Evolutionary conservation across 1,140 invertebrate genomes (phyloP).

Genomic region (Drosophila nannoptera): DNA sequence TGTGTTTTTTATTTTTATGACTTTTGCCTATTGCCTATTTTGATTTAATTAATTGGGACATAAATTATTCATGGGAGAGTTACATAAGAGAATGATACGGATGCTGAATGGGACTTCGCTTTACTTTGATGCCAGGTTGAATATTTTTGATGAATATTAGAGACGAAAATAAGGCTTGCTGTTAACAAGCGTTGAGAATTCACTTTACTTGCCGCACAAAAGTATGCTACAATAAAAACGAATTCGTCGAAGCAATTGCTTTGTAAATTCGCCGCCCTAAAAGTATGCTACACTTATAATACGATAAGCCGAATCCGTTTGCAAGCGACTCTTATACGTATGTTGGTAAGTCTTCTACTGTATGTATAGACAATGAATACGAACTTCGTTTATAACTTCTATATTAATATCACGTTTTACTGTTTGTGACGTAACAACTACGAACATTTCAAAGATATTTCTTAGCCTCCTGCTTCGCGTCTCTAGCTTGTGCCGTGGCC

Average conservation of each 20-base stretch:
- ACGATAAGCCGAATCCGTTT: too few relatives aligned
- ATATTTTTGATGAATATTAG: too few relatives aligned
- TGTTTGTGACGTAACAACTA: conserved; percentile 23
- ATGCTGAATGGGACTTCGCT: conserved; percentile 14
- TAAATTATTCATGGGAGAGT: conserved; percentile 45
- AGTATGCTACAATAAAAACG: conserved; percentile 8
- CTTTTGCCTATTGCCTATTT: conserved; percentile 37
- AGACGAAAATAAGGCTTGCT: too few relatives aligned
- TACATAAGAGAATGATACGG: conserved; percentile 12
- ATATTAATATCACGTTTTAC: conserved; percentile 60
- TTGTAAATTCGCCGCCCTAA: too few relatives aligned
- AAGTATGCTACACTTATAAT: conserved; percentile 3
- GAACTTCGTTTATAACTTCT: conserved; percentile 3
- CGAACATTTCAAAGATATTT: conserved; percentile 39
- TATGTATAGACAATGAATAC: not conserved
- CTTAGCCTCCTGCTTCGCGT: conserved; percentile 36
- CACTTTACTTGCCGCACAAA: not conserved
- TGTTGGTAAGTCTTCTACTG: too few relatives aligned
- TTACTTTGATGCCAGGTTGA: conserved; percentile 1
- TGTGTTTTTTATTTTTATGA: conserved; percentile 32
- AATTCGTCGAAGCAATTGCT: too few relatives aligned
- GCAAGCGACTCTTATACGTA: too few relatives aligned
- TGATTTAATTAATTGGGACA: conserved; percentile 60
- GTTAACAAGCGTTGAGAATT: not conserved
- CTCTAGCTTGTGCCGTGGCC: conserved; percentile 9